Evolutionary conservation across 1,140 invertebrate species (phyloP).

Genomic region (Manduca sexta): DNA sequence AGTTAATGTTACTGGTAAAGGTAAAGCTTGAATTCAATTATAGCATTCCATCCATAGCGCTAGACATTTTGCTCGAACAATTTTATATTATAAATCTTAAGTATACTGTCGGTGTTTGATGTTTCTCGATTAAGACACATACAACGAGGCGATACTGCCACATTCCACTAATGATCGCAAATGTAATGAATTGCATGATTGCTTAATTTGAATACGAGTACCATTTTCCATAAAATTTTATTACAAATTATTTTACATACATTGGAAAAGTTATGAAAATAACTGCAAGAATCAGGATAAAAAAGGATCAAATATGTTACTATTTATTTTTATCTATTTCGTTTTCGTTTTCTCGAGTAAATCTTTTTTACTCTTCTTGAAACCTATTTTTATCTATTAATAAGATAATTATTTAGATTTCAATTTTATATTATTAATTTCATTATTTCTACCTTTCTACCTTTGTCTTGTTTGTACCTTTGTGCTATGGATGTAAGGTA

Average conservation of each 20-base stretch:
- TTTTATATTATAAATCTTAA: background rate
- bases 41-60: conserved; percentile 44
- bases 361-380: too few species aligned
- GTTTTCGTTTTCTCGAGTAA: too few species aligned
- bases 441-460: too few species aligned
- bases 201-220: background rate
- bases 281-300: too few species aligned
- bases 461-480: too few species aligned
- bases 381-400: too few species aligned
- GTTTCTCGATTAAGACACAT: conserved; percentile 1
- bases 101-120: background rate
- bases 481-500: too few species aligned
- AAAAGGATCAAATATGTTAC: too few species aligned
- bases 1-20: conserved; percentile 22
- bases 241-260: background rate
- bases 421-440: too few species aligned
- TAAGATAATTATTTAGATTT: too few species aligned
- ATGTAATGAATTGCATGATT: too few species aligned
- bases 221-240: background rate
- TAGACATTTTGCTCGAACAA: conserved; percentile 5
- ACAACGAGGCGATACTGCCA: conserved; percentile 17
- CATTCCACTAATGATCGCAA: conserved; percentile 8
- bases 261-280: background rate
- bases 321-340: too few species aligned
- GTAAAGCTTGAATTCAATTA: conserved; percentile 20